Base-by-base conservation (phyloP, 2,888 invertebrate species). In the Slavum lentiscoides region DNA sequence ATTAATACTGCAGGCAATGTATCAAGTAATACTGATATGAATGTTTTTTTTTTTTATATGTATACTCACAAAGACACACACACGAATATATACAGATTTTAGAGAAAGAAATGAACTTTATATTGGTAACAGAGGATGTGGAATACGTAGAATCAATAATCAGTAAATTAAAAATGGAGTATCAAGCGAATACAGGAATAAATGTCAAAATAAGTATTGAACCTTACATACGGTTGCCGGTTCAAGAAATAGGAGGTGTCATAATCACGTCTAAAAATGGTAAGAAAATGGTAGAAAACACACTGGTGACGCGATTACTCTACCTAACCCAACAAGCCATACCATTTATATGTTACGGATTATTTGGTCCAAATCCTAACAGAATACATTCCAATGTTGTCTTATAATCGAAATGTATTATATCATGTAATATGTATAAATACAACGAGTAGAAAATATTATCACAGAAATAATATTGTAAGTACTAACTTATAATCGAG, bases 1-100 rank as follows among this genome's bases (percentile, higher is more conserved):
- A 0, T 72, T 80, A 80, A 72, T 72, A 72, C 72, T 80, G 30
- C 80, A 80, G n/a, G 80, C 72, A 58, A 72, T 80, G 64, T 80
- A 72, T 30, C 37, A 80, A 80, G 80, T 80, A 80, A 4, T 67
- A 59, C 2, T 49, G 9, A 23, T 64, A 15, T 11, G 0, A 39
- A 55, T 39, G 0, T 8, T 19, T 21, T 69, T 19, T 21, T 69
- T 64, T 53, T 21, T 7, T 37, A 37, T 30, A 11, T 21, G 55
- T 37, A n/a, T 58, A 53, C 17, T 9, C 7, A 23, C 43, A 43
- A 30, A 43, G 1, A 43, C 43, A 43, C 43, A 43, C 43, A 43
- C 43, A 43, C 30, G 4, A 1, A 13, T 6, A 19, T 21, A 59
- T 58, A 21, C 62, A 80, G 80, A 30, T 80, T 62, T 19, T 80